phyloP scores from a whole-genome alignment of 1,140 invertebrate species.

The Pristionchus pacificus region DNA sequence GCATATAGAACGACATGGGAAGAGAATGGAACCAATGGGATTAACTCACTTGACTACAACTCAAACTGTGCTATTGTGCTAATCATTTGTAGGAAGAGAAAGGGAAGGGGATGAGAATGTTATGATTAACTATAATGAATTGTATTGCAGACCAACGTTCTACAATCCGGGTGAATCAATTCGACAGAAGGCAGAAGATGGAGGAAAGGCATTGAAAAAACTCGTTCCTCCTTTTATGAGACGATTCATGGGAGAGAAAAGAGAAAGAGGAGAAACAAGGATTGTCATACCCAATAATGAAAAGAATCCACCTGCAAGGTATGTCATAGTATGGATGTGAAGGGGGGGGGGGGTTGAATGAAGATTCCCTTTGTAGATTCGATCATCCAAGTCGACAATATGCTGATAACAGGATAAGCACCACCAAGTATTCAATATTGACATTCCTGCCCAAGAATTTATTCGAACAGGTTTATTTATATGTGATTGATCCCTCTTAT shows the following conservation, averaged over 20 bases:
- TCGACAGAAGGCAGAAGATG: slow-evolving; percentile 32
- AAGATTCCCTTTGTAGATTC: no score
- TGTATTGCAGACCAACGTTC: slow-evolving; percentile 32
- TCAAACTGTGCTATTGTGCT: no score
- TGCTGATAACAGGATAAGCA: slow-evolving; percentile 77
- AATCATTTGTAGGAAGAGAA: no score
- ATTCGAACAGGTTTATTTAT: slow-evolving; percentile 80
- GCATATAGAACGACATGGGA: neutral
- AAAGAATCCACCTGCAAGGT: slow-evolving; percentile 55
- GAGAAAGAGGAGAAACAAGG: slow-evolving; percentile 12
- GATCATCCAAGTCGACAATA: slow-evolving; percentile 76
- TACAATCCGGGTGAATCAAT: slow-evolving; percentile 28
- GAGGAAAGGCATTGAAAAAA: slow-evolving; percentile 19
- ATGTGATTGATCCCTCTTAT: slow-evolving; percentile 65
- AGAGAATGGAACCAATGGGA: neutral
- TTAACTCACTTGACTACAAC: neutral
- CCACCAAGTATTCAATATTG: slow-evolving; percentile 89
- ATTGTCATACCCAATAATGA: slow-evolving; percentile 46
- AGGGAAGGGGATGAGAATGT: neutral
- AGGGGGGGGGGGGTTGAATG: no score
- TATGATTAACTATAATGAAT: neutral
- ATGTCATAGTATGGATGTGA: slow-evolving; percentile 58
- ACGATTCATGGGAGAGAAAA: slow-evolving; percentile 17
- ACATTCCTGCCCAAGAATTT: slow-evolving; percentile 94
- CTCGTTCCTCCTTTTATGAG: slow-evolving; percentile 16